Evolutionary conservation across 1,140 invertebrate species (phyloP), one percentile per base, ranked within the genome.

Genomic region (Sycophaga agraensis): DNA sequence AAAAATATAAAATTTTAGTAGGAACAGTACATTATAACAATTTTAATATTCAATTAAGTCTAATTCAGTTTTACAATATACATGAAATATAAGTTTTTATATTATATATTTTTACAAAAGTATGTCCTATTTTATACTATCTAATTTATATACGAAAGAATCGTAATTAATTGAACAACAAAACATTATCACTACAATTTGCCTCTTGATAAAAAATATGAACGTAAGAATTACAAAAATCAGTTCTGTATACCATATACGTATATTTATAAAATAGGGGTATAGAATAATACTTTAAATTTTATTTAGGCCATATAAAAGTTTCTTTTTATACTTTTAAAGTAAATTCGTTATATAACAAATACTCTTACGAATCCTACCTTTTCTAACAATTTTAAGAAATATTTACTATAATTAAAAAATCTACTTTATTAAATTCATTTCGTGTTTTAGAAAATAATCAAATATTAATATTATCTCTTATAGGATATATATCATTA

Each of bases 281-380:
- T 56, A 56, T 7, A 46, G 39, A 57, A 48, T 35, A 56, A 21
- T 3, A 35, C 12, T 46, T 35, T 19, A 16, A 39, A 31, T 46
- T 22, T 46, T 19, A 35, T 34, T n/a, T 12, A 19, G 0, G 2
- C 37, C 16, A 14, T 46, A 35, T n/a, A 46, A 57, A 37, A 57
- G 16, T 19, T 35, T 35, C n/a, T n/a, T n/a, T n/a, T n/a, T n/a
- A n/a, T n/a, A n/a, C n/a, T n/a, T n/a, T n/a, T n/a, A n/a, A n/a
- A n/a, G n/a, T n/a, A n/a, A n/a, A n/a, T n/a, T n/a, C n/a, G n/a
- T n/a, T n/a, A n/a, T n/a, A n/a, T n/a, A n/a, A n/a, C n/a, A n/a
- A n/a, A n/a, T n/a, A n/a, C n/a, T n/a, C n/a, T n/a, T n/a, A n/a
- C n/a, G n/a, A n/a, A n/a, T n/a, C n/a, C n/a, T n/a, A n/a, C n/a